A percentile compares a stretch with the other conserved stretches of the same genome.
These are phyloP conservation scores for Atherix ibis DNA, from an alignment of 2,888 invertebrate species.

Conservation along the genomic window DNA sequence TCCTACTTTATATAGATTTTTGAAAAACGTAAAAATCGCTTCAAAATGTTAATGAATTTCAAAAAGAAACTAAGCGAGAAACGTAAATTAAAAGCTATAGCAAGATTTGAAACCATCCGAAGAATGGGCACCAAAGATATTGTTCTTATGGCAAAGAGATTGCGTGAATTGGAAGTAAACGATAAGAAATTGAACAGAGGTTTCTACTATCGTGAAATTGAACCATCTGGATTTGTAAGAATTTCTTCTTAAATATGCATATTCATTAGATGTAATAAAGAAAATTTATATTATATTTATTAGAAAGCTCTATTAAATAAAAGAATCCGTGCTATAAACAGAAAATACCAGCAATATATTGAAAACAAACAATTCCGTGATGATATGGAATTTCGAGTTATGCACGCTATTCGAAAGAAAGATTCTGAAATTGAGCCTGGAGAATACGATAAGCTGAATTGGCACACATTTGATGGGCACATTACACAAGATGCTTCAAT, in stretches of 20 bases:
- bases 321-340: conserved; percentile 5
- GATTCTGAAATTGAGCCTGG: background rate
- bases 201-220: conserved; percentile 5
- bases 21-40: conserved; percentile 3
- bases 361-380: conserved; percentile 2
- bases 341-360: conserved; percentile 5
- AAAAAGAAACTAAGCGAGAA: background rate
- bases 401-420: no score
- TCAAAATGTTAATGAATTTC: conserved; percentile 2
- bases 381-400: background rate
- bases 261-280: background rate
- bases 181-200: conserved; percentile 10
- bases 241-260: background rate
- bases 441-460: background rate
- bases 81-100: conserved; percentile 2
- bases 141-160: background rate
- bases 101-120: background rate
- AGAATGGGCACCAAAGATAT: conserved; percentile 1
- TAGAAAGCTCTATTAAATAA: conserved; percentile 5
- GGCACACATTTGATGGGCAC: background rate
- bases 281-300: background rate
- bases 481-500: no score
- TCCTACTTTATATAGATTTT: conserved; percentile 1
- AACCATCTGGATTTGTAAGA: conserved; percentile 7
- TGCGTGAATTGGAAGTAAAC: conserved; percentile 2